Evolutionary conservation across 2,113 vertebrate genomes (phyloP).

Genomic region (Narcine bancroftii): DNA sequence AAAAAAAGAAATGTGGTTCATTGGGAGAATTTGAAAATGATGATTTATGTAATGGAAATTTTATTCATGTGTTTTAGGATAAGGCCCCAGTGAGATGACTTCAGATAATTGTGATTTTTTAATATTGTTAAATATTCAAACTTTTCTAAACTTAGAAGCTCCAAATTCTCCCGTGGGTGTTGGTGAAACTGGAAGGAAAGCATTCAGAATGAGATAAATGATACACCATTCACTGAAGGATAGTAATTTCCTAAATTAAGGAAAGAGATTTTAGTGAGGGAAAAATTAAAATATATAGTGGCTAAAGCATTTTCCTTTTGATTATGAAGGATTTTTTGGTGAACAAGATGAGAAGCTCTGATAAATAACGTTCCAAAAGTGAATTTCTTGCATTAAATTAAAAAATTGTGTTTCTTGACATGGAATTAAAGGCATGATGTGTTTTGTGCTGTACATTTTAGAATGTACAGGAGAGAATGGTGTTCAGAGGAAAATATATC

Average conservation of each 20-base stretch:
- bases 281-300: not conserved
- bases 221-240: not conserved
- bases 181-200: not conserved
- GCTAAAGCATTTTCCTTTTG: not conserved
- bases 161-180: not conserved
- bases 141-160: not conserved
- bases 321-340: not conserved
- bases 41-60: not conserved
- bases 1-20: not conserved
- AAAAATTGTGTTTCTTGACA: not conserved
- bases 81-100: not conserved
- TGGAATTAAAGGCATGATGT: too few relatives aligned
- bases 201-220: not conserved
- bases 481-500: too few relatives aligned
- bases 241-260: not conserved
- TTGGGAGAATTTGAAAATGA: not conserved
- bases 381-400: not conserved
- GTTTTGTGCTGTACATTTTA: too few relatives aligned
- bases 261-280: not conserved
- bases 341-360: not conserved
- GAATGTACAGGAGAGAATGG: too few relatives aligned
- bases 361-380: not conserved
- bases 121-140: not conserved
- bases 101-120: not conserved
- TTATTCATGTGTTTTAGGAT: conserved; percentile 6